Base-by-base conservation (phyloP, 2,888 invertebrate genomes). In the Unio delphinus region DNA sequence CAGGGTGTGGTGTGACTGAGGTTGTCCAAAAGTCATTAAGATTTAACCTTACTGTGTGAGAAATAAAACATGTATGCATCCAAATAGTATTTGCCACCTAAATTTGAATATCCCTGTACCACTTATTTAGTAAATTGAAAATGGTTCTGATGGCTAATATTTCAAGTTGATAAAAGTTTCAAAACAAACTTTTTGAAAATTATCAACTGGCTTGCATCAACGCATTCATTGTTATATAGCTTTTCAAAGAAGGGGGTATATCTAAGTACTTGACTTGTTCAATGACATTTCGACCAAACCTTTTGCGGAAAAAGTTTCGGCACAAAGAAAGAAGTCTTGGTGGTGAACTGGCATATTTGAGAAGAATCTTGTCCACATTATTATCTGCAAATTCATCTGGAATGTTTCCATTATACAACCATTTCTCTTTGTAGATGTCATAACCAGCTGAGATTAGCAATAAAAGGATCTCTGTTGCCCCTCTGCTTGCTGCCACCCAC, bases 381-480 rank as follows among this genome's bases (percentile, higher is more conserved):
- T 70, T 64, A 26, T 59, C 61, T 1, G 65, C 61, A 3, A 65
- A 61, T 6, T 45, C n/a, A 15, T 67, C 30, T 28, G 81, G 81
- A 57, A 80, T 74, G 11, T 82, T 68, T 1, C 70, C 68, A 11
- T 59, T 64, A 7, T 73, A 67, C 17, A 86, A 69, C 85, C 86
- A 86, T n/a, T 74, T 66, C 61, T 87, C 86, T 6, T 63, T 60
- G 17, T 73, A 66, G 17, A 84, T 72, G 64, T 83, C 72, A 65
- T 83, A 86, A 6, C 86, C 87, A 11, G 83, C 81, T 17, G 76
- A 65, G 17, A 84, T 68, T 34, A 87, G 75, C 8, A 83, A 63
- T 28, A 76, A 57, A 1, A 74, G 79, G 11, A 83, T 76, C 23
- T 82, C 80, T 4, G 72, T 61, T 11, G 57, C 62, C 20, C 74